phyloP scores from a whole-genome alignment of 2,113 vertebrate genomes.

The Ictalurus furcatus region DNA sequence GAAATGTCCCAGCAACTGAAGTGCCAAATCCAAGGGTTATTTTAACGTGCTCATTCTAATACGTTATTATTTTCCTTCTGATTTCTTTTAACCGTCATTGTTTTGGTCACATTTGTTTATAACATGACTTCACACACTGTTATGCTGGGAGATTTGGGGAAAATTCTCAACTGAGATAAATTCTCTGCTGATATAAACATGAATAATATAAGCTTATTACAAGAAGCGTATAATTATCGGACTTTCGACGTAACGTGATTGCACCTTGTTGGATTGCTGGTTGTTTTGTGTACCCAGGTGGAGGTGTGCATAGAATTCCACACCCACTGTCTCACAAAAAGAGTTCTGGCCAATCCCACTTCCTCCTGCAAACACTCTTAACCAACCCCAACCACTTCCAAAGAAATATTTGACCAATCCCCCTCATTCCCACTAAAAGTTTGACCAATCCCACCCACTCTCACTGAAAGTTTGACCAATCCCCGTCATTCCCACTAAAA shows the following conservation, averaged over 20 bases:
- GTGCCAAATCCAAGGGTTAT: not conserved
- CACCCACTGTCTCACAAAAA: too few relatives aligned
- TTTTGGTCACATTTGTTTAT: not conserved
- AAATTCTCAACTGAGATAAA: not conserved
- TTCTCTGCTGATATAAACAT: not conserved
- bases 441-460: not conserved
- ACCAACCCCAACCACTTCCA: not conserved
- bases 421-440: accelerated
- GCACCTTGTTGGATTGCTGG: not conserved
- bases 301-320: not conserved
- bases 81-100: not conserved
- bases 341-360: not conserved
- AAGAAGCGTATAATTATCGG: not conserved
- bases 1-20: not conserved
- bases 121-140: not conserved
- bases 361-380: not conserved
- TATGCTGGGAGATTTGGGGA: not conserved
- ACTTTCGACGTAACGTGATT: not conserved
- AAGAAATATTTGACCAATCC: not conserved
- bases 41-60: not conserved
- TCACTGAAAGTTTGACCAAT: not conserved
- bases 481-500: not conserved
- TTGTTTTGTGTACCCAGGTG: not conserved
- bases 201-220: not conserved
- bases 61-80: not conserved